Conservation (phyloP, 2,797 vertebrate species). For the Micropoecilia bifurca region DNA sequence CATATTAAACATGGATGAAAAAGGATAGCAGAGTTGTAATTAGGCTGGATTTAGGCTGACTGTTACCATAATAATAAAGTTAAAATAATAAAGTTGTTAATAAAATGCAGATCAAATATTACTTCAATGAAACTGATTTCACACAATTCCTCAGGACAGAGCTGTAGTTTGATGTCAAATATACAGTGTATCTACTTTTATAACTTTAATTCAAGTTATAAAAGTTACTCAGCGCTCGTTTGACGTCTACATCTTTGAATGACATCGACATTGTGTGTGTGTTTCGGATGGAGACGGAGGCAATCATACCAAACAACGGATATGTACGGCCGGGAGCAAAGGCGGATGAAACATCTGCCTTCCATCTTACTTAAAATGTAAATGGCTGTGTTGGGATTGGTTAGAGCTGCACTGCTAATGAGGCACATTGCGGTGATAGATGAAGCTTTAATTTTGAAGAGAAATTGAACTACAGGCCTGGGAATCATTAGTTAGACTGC, state of each 20-base stretch:
- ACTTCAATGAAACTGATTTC: slow-evolving; percentile 43
- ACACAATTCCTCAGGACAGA: slow-evolving; percentile 25
- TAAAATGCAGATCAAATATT: slow-evolving; percentile 51
- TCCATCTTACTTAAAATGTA: slow-evolving; percentile 70
- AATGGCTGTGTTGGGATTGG: slow-evolving; percentile 68
- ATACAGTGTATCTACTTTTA: slow-evolving; percentile 12
- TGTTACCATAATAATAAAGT: slow-evolving; percentile 41
- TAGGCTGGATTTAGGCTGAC: slow-evolving; percentile 34
- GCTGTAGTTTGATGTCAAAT: slow-evolving; percentile 12
- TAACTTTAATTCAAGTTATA: slow-evolving; percentile 29
- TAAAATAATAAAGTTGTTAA: slow-evolving; percentile 37
- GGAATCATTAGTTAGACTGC: slow-evolving; percentile 71
- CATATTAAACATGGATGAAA: slow-evolving; percentile 54
- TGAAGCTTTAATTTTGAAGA: slow-evolving; percentile 72
- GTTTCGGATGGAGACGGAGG: slow-evolving; percentile 12
- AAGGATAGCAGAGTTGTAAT: slow-evolving; percentile 56
- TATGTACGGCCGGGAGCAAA: slow-evolving; percentile 23
- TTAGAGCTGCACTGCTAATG: slow-evolving; percentile 63
- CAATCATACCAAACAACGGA: slow-evolving; percentile 18
- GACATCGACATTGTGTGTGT: neutral
- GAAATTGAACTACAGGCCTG: slow-evolving; percentile 74
- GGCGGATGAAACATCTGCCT: slow-evolving; percentile 47
- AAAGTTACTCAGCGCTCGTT: slow-evolving; percentile 7
- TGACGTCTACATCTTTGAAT: neutral
- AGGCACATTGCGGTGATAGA: slow-evolving; percentile 69